These are phyloP conservation scores for Oncorhynchus keta DNA, from an alignment of 2,113 vertebrate genomes.

Conservation along the genomic window DNA sequence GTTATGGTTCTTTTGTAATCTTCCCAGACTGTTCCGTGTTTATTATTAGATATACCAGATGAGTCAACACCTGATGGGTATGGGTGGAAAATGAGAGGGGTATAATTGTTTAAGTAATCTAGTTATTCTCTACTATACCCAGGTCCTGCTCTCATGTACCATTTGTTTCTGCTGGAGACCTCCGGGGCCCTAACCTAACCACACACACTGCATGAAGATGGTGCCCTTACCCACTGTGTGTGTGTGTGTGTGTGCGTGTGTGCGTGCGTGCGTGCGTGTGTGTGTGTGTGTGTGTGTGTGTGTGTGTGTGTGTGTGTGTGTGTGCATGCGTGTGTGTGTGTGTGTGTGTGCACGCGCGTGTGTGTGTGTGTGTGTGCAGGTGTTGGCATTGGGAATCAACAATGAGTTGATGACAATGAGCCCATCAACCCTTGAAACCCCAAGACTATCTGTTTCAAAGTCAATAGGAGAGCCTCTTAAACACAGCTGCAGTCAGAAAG, in stretches of 20 bases:
- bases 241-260: constrained; percentile 1
- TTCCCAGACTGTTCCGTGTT: constrained; percentile 13
- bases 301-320: neutral
- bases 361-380: neutral
- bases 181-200: neutral
- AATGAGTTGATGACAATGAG: neutral
- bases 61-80: constrained; percentile 56
- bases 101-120: constrained; percentile 44
- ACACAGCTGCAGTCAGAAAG: neutral
- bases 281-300: neutral
- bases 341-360: neutral
- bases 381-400: neutral
- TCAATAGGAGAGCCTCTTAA: neutral
- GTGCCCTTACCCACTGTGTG: neutral
- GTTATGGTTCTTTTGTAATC: constrained; percentile 15
- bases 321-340: neutral
- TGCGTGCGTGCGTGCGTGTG: neutral
- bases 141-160: constrained; percentile 18
- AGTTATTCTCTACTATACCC: constrained; percentile 45
- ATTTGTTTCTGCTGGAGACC: constrained; percentile 54
- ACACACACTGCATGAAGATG: neutral
- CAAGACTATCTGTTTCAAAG: neutral
- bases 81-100: constrained; percentile 33
- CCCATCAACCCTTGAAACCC: neutral
- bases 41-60: constrained; percentile 50